Percentiles rank a stretch among this genome's conserved stretches.
These are phyloP conservation scores for Pegoplata infirma DNA, from an alignment of 2,888 invertebrate genomes.

Conservation along the genomic window DNA sequence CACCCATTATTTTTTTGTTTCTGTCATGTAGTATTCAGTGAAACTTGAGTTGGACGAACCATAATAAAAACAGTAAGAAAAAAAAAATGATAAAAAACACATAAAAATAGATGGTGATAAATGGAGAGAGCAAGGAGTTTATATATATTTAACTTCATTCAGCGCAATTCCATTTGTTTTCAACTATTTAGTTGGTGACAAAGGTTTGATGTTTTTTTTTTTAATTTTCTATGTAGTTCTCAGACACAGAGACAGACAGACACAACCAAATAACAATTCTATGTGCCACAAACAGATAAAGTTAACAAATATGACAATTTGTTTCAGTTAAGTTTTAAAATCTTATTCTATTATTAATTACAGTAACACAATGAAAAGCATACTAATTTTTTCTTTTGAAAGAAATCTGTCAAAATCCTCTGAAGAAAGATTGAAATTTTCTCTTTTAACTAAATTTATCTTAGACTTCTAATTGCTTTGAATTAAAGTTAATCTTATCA, in stretches of 20 bases:
- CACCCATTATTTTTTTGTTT: slow-evolving; percentile 57
- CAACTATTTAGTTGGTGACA: slow-evolving; percentile 38
- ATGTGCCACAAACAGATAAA: slow-evolving; percentile 45
- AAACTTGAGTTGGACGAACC: slow-evolving; percentile 44
- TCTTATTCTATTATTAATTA: slow-evolving; percentile 55
- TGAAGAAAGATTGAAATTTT: not conserved
- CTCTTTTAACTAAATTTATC: not conserved
- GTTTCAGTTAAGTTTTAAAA: slow-evolving; percentile 49
- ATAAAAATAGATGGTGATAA: slow-evolving; percentile 13
- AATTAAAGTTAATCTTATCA: slow-evolving; percentile 30
- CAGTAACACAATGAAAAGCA: slow-evolving; percentile 25
- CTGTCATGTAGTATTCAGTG: too few species aligned
- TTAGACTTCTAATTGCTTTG: slow-evolving; percentile 15
- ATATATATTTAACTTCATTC: slow-evolving; percentile 46
- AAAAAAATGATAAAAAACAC: slow-evolving; percentile 1
- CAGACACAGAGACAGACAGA: slow-evolving; percentile 46
- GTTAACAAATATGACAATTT: slow-evolving; percentile 52
- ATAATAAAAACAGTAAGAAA: slow-evolving; percentile 11
- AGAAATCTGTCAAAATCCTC: slow-evolving; percentile 22
- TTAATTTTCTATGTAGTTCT: slow-evolving; percentile 6
- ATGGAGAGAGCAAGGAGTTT: slow-evolving; percentile 28
- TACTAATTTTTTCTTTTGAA: slow-evolving; percentile 41
- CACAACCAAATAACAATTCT: not conserved
- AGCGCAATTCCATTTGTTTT: slow-evolving; percentile 41
- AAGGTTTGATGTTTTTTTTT: not conserved